phyloP scores from a whole-genome alignment of 2,113 vertebrate genomes.

The Sander vitreus region DNA sequence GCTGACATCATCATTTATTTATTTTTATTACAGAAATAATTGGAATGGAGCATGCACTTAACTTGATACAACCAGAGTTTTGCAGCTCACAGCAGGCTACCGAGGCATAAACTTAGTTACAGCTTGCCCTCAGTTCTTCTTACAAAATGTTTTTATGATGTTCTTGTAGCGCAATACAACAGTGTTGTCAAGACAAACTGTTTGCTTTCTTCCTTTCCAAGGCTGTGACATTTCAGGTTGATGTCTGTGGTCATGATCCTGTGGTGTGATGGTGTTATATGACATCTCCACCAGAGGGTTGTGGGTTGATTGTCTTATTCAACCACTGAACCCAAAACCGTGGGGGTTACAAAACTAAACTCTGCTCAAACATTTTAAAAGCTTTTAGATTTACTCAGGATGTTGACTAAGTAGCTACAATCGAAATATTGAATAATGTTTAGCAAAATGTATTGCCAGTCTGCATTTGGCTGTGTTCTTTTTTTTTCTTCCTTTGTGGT shows the following conservation, averaged over 20 bases:
- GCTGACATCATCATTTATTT: slow-evolving; percentile 12
- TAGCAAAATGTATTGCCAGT: slow-evolving; percentile 42
- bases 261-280: slow-evolving; percentile 41
- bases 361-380: slow-evolving; percentile 39
- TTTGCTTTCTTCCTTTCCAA: slow-evolving; percentile 41
- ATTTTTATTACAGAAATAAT: slow-evolving; percentile 10
- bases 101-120: slow-evolving; percentile 13
- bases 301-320: slow-evolving; percentile 60
- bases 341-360: slow-evolving; percentile 33
- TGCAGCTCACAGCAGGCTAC: slow-evolving; percentile 23
- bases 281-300: slow-evolving; percentile 42
- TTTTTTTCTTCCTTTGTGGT: slow-evolving; percentile 35
- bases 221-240: slow-evolving; percentile 50
- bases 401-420: slow-evolving; percentile 46
- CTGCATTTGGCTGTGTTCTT: slow-evolving; percentile 42
- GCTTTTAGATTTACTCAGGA: slow-evolving; percentile 51
- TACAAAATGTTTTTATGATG: slow-evolving; percentile 29
- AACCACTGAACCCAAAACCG: slow-evolving; percentile 38
- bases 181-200: slow-evolving; percentile 32
- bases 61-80: slow-evolving; percentile 30
- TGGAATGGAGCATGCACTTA: slow-evolving; percentile 32
- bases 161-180: slow-evolving; percentile 22
- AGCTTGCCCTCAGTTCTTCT: slow-evolving; percentile 4
- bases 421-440: slow-evolving; percentile 39
- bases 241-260: slow-evolving; percentile 51